Percentiles rank a stretch among this genome's conserved stretches.
phyloP scores from a whole-genome alignment of 2,113 vertebrate species.

The Sceloporus undulatus region DNA sequence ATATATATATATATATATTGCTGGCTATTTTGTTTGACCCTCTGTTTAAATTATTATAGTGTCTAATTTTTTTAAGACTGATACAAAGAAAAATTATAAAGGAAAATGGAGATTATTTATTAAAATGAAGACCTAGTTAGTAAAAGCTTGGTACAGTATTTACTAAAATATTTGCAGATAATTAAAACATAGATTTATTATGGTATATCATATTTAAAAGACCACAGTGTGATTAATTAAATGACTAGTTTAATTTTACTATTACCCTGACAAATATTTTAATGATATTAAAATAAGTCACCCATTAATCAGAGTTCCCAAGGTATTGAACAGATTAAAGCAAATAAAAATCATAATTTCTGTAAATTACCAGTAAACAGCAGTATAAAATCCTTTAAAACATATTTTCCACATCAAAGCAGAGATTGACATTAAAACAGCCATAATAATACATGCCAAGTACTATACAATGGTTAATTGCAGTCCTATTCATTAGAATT shows the following conservation, averaged over 20 bases:
- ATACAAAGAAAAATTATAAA: conserved; percentile 25
- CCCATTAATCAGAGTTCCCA: background rate
- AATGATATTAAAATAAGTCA: background rate
- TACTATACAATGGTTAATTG: background rate
- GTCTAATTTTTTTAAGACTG: background rate
- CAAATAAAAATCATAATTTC: background rate
- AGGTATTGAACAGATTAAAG: background rate
- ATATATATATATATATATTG: background rate
- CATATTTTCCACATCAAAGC: background rate
- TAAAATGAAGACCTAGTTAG: background rate
- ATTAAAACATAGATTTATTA: background rate
- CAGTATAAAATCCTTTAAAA: background rate
- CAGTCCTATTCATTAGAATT: background rate
- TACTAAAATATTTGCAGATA: conserved; percentile 28
- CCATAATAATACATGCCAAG: background rate
- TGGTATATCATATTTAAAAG: background rate
- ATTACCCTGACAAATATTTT: background rate
- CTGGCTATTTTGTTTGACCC: background rate
- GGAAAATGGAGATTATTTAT: conserved; percentile 37
- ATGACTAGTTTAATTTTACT: background rate
- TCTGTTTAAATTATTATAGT: background rate
- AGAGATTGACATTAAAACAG: background rate
- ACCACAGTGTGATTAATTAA: background rate
- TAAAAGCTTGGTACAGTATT: conserved; percentile 25
- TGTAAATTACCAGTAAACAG: background rate